Percentiles rank a stretch among this genome's conserved stretches.
Evolutionary conservation across 2,797 vertebrate genomes (phyloP).

Genomic region (Platalea minor): DNA sequence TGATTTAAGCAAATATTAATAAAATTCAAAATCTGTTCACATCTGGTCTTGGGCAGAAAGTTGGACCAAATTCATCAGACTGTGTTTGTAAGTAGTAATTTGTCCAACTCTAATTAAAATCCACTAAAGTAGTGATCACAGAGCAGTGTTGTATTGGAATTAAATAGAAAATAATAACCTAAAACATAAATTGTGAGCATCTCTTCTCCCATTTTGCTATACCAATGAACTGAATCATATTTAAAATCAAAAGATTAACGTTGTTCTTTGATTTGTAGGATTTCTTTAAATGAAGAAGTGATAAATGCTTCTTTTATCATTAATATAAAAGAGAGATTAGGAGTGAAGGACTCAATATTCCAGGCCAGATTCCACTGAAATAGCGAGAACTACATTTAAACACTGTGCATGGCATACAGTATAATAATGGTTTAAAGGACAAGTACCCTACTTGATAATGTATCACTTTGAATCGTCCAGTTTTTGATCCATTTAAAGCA

Average conservation of each 20-base stretch:
- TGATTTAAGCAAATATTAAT: slow-evolving; percentile 35
- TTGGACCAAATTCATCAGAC: slow-evolving; percentile 16
- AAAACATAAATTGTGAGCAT: background rate
- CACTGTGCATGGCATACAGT: accelerated
- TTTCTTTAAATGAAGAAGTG: background rate
- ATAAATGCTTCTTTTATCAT: background rate
- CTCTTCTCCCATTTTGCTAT: background rate
- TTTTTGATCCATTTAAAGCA: background rate
- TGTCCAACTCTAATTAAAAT: slow-evolving; percentile 27
- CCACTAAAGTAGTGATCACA: background rate
- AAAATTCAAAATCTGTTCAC: slow-evolving; percentile 23
- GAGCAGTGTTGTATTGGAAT: background rate
- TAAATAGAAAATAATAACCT: background rate
- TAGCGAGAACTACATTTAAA: background rate
- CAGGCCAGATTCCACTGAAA: background rate
- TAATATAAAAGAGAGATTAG: background rate
- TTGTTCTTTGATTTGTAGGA: background rate
- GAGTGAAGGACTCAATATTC: background rate
- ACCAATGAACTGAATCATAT: background rate
- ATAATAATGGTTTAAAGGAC: background rate
- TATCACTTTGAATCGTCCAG: background rate
- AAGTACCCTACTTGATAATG: background rate
- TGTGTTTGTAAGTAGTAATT: background rate
- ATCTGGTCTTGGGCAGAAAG: slow-evolving; percentile 12
- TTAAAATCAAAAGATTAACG: background rate